These are phyloP conservation scores for Apoderus coryli DNA, from an alignment of 2,888 invertebrate species.

Conservation along the genomic window DNA sequence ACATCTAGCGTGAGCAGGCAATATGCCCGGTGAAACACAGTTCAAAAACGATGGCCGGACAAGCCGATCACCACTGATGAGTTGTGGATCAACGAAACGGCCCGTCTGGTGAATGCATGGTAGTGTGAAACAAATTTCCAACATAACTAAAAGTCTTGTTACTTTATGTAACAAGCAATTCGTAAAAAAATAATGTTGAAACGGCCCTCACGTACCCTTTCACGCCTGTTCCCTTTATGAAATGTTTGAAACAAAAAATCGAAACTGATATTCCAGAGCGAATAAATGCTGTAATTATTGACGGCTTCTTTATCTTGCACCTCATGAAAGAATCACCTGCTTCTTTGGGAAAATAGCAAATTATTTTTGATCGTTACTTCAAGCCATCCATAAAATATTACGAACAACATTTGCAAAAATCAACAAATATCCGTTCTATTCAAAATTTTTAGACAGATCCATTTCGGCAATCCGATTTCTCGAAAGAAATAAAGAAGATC, in stretches of 20 bases:
- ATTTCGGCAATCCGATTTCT: slow-evolving; percentile 8
- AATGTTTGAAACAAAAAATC: slow-evolving; percentile 5
- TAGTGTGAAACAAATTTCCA: too few relatives aligned
- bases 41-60: too few relatives aligned
- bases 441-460: slow-evolving; percentile 4
- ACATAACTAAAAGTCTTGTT: too few relatives aligned
- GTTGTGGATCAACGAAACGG: too few relatives aligned
- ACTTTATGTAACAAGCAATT: background rate
- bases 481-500: slow-evolving; percentile 5
- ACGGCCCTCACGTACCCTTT: slow-evolving; percentile 1
- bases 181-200: background rate
- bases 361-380: slow-evolving; percentile 1
- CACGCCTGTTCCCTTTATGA: slow-evolving; percentile 4
- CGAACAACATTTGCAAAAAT: background rate
- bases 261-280: background rate
- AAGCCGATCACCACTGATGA: too few relatives aligned
- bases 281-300: background rate
- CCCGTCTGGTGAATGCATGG: too few relatives aligned
- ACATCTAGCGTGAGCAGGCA: too few relatives aligned
- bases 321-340: slow-evolving; percentile 13
- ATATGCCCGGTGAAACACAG: too few relatives aligned
- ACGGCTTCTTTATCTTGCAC: slow-evolving; percentile 15
- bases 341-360: too few relatives aligned
- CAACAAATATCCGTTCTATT: background rate
- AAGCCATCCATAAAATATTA: background rate